Evolutionary conservation across 2,888 invertebrate genomes (phyloP).

Genomic region (Fragum whitleyi): DNA sequence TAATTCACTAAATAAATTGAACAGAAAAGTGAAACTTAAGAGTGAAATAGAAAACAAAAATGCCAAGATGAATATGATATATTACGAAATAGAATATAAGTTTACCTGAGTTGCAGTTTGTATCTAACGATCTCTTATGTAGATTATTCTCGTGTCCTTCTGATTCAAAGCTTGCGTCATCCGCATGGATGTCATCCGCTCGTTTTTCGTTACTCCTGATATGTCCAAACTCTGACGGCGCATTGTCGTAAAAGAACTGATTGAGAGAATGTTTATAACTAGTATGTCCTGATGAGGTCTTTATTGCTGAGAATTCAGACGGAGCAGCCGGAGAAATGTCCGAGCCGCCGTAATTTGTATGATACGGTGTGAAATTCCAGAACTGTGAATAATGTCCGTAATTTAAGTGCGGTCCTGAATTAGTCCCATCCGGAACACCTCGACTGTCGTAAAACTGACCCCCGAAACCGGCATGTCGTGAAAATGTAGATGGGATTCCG

Average conservation of each 20-base stretch:
- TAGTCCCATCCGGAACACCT: conserved; percentile 1
- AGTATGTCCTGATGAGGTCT: conserved; percentile 8
- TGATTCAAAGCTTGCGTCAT: background rate
- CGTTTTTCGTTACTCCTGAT: background rate
- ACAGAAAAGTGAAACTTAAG: no score
- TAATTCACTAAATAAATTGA: no score
- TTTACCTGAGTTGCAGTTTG: conserved; percentile 17
- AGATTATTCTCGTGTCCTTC: background rate
- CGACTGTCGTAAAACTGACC: conserved; percentile 47
- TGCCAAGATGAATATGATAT: no score
- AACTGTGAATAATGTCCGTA: conserved; percentile 49
- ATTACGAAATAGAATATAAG: no score
- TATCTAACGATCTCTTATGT: background rate
- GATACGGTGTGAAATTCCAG: conserved; percentile 50
- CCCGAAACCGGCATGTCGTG: conserved; percentile 45
- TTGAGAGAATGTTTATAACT: conserved; percentile 6
- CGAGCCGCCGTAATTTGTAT: conserved; percentile 35
- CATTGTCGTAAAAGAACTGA: conserved; percentile 12
- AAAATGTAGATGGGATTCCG: conserved; percentile 46
- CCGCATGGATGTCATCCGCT: background rate
- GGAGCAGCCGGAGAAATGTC: background rate
- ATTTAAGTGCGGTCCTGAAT: conserved; percentile 21
- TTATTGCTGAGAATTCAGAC: conserved; percentile 5
- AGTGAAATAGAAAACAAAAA: no score
- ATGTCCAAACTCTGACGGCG: background rate